Base-by-base conservation (phyloP, 2,797 vertebrate species). In the Eulemur mongoz region DNA sequence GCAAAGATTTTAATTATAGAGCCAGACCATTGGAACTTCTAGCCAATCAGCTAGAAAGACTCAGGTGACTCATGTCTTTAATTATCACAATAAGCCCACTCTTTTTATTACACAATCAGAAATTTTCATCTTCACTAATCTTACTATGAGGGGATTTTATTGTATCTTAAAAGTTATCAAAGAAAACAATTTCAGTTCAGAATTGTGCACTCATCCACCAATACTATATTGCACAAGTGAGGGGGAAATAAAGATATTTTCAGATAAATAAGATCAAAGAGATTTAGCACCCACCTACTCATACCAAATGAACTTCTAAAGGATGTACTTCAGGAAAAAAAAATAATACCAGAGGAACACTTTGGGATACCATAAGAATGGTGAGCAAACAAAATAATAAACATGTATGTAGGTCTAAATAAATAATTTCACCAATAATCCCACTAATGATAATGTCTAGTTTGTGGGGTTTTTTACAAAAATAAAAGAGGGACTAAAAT, bases 1-100 rank as follows among this genome's bases (percentile, higher is more conserved):
- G 82, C 43, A 82, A 91, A 87, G 61, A 48, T 76, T 94, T 96
- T 70, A 94, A 96, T 94, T 94, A 78, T 65, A 94, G 70, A 88
- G 35, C 30, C 52, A 70, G 43, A 88, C 43, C 43, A 82, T 38
- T 91, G 52, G 70, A 78, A 87, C 20, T 89, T 72, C 54, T 85
- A 80, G 48, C 45, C 82, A 75, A 75, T 73, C 87, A 91, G 87
- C 75, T 69, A 76, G 87, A 82, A n/a, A 82, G 50, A 25, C n/a
- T 81, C 50, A 91, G 9, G 48, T 38, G 50, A 93, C 75, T 91
- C 73, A 59, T 73, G 65, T 80, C 45, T 95, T 93, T 43, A 75
- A 59, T 93, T 81, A 86, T 67, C n/a, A 50, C 67, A 86, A 38
- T 67, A 86, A 81, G 5, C 45, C 45, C 20, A 48, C 61, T 63